Evolutionary conservation across 2,888 invertebrate genomes (phyloP).

Genomic region (Synanthedon andrenaeformis): DNA sequence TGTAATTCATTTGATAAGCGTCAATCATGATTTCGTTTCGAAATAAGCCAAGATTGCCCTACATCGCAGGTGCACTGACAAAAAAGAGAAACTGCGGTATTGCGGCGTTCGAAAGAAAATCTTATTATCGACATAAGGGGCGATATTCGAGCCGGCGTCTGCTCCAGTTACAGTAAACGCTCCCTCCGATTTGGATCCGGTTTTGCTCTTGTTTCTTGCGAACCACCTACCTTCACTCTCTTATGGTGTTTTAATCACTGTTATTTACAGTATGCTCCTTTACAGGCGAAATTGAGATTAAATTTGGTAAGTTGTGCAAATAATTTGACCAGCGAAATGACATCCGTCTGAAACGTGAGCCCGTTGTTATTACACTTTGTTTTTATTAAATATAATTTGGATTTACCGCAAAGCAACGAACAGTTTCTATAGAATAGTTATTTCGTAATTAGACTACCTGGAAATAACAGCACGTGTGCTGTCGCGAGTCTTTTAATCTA

Average conservation of each 20-base stretch:
- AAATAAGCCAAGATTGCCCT: constrained; percentile 54
- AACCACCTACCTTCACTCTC: constrained; percentile 49
- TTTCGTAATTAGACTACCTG: too few species aligned
- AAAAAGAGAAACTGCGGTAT: constrained; percentile 62
- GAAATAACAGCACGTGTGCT: too few species aligned
- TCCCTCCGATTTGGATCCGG: constrained; percentile 62
- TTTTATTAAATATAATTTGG: not conserved
- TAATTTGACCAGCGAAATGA: constrained; percentile 6
- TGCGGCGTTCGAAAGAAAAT: constrained; percentile 59
- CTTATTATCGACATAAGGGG: constrained; percentile 64
- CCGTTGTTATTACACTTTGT: not conserved
- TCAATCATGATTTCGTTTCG: constrained; percentile 46
- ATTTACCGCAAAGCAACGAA: not conserved
- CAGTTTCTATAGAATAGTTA: too few species aligned
- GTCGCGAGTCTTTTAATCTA: too few species aligned
- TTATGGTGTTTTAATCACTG: constrained; percentile 52
- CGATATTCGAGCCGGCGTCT: constrained; percentile 57
- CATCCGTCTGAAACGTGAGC: too few species aligned
- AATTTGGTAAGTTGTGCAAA: constrained; percentile 21
- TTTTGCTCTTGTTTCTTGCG: constrained; percentile 53
- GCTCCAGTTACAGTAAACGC: constrained; percentile 66
- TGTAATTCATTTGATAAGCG: constrained; percentile 38
- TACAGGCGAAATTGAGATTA: constrained; percentile 17
- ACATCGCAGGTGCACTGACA: constrained; percentile 58
- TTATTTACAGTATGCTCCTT: constrained; percentile 29